A percentile compares a stretch with the other conserved stretches of the same genome.
Conservation (phyloP, 30 jellyfish, hydroid and myxozoan species). For the Pelagia noctiluca region DNA sequence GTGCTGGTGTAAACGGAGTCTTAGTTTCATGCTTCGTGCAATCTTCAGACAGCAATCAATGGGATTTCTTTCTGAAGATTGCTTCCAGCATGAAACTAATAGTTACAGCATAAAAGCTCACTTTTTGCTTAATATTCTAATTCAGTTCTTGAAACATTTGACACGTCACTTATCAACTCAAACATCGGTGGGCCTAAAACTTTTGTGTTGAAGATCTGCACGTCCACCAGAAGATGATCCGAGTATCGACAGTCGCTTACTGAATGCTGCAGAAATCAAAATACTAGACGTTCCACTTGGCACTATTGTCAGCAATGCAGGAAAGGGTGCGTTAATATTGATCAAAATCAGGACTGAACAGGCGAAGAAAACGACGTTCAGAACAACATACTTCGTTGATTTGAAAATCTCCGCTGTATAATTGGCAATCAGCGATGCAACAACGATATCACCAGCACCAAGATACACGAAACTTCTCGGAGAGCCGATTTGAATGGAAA, state of each 20-base stretch:
- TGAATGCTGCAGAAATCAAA: background rate
- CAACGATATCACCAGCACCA: conserved; percentile 75
- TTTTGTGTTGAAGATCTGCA: too few species aligned
- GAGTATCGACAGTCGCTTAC: background rate
- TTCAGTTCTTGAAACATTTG: too few species aligned
- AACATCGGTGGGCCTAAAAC: too few species aligned
- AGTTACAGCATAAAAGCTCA: too few species aligned
- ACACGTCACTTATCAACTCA: too few species aligned
- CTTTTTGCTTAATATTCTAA: too few species aligned
- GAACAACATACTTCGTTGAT: background rate
- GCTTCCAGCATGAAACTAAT: too few species aligned
- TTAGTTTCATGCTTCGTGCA: too few species aligned
- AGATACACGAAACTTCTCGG: conserved; percentile 39
- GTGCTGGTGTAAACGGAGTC: too few species aligned
- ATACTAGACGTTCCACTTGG: conserved; percentile 66
- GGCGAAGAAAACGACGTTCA: conserved; percentile 39
- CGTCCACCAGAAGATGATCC: background rate
- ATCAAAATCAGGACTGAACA: conserved; percentile 35
- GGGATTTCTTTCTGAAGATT: too few species aligned
- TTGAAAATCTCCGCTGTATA: conserved; percentile 47
- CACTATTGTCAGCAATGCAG: conserved; percentile 70
- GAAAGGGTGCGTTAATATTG: conserved; percentile 61
- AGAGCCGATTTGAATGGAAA: conserved; percentile 55
- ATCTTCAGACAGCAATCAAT: too few species aligned
- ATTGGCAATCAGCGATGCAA: conserved; percentile 70